Conservation (phyloP, 1,140 invertebrate species). For the Bombus affinis region DNA sequence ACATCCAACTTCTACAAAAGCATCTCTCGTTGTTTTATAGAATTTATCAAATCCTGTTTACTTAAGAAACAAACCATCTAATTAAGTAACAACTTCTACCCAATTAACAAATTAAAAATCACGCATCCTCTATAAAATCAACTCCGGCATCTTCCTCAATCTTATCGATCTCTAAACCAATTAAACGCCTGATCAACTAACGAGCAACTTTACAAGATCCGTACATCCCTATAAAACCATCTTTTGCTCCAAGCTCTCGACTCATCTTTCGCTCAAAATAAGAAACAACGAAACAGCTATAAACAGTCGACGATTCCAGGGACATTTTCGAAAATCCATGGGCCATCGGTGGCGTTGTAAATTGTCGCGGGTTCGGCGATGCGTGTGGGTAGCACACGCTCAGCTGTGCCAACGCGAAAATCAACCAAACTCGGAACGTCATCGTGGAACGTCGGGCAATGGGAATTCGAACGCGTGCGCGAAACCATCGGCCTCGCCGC, state of each 20-base stretch:
- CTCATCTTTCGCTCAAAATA: background rate
- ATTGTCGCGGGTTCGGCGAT: background rate
- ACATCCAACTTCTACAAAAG: no score
- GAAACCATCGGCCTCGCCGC: background rate
- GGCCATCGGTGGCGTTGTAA: background rate
- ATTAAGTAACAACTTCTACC: no score
- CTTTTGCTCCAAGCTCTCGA: background rate
- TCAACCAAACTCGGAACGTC: conserved; percentile 40
- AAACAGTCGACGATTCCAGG: background rate
- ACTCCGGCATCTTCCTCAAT: no score
- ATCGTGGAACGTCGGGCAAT: conserved; percentile 27
- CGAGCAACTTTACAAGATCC: background rate
- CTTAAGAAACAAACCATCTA: no score
- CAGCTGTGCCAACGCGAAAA: conserved; percentile 41
- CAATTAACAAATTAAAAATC: no score
- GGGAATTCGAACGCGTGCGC: conserved; percentile 45
- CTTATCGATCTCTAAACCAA: background rate
- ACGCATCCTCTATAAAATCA: no score
- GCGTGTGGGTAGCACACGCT: conserved; percentile 17
- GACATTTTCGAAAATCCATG: background rate
- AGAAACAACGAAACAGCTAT: background rate
- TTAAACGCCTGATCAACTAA: background rate
- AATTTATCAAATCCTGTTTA: no score
- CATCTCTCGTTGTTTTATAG: no score
- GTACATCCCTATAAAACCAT: background rate